Evolutionary conservation across 2,113 vertebrate genomes (phyloP), one percentile per base, ranked within the genome.

Genomic region (Mystacornis crossleyi): DNA sequence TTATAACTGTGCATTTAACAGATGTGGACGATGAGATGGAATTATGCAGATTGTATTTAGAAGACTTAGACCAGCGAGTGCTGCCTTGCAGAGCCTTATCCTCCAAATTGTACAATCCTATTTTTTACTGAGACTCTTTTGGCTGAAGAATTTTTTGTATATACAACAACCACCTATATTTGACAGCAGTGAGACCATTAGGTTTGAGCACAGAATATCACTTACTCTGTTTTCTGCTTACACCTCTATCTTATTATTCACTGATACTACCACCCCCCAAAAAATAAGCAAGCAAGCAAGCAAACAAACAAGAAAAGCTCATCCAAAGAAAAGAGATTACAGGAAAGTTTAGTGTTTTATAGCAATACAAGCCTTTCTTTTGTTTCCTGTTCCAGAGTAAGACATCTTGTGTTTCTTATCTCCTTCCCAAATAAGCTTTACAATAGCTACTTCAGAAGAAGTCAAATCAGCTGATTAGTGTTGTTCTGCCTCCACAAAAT

Each of bases 361-460:
- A 24, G 16, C 33, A 67, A 28, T 33, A 51, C 4, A 74, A n/a
- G 15, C 11, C 10, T 83, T 86, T 12, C 16, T 58, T 81, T 79
- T 72, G 15, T 50, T 81, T 84, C 12, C n/a, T 7, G 26, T 71
- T 86, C 10, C 31, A 74, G 12, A 43, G 11, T 43, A 81, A 73
- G 57, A n/a, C 26, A 69, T 21, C 31, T 69, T 19, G 17, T 1
- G 2, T 10, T 71, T 55, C 18, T 43, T 26, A 21, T 18, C 51
- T 69, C 55, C 40, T 60, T 81, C 48, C 14, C 20, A 72, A 60
- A 51, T 28, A 75, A 65, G 19, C 8, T 81, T 80, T 80, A 69
- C 12, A 95, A 69, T 4, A 94, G 9, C 57, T 87, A 13, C 73
- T 75, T 89, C 78, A 91, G 43, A 88, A 54, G n/a, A 73, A 87